Evolutionary conservation across 1,140 invertebrate species (phyloP).

Genomic region (Scylla paramamosain): DNA sequence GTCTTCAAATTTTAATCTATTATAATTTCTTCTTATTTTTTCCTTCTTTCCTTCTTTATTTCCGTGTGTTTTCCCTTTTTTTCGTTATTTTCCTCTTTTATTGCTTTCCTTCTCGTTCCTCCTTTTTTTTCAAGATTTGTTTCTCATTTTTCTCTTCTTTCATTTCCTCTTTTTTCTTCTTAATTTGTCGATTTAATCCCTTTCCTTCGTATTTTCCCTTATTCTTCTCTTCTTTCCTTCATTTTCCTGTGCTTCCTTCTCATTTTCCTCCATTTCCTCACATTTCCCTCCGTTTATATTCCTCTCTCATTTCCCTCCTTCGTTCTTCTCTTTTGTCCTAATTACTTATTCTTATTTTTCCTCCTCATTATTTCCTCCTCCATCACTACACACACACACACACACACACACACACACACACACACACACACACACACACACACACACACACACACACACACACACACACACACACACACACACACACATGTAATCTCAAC

Average conservation of each 20-base stretch:
- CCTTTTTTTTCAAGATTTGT: not conserved
- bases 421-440: too few relatives aligned
- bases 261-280: not conserved
- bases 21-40: not conserved
- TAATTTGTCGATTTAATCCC: not conserved
- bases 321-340: not conserved
- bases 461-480: too few relatives aligned
- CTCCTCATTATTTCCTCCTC: too few relatives aligned
- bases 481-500: too few relatives aligned
- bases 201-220: not conserved
- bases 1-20: not conserved
- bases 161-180: not conserved
- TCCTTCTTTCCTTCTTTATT: not conserved
- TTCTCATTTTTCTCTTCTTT: not conserved
- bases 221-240: not conserved
- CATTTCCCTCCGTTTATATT: not conserved
- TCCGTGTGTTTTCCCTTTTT: not conserved
- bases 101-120: not conserved
- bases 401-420: too few relatives aligned
- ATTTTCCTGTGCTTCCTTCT: not conserved
- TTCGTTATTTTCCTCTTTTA: not conserved
- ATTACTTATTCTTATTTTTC: not conserved
- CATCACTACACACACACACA: too few relatives aligned
- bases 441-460: too few relatives aligned
- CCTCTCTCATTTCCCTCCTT: not conserved